Percentiles rank a stretch among this genome's conserved stretches.
Evolutionary conservation across 2,888 invertebrate genomes (phyloP).

Genomic region (Atethmia centrago): DNA sequence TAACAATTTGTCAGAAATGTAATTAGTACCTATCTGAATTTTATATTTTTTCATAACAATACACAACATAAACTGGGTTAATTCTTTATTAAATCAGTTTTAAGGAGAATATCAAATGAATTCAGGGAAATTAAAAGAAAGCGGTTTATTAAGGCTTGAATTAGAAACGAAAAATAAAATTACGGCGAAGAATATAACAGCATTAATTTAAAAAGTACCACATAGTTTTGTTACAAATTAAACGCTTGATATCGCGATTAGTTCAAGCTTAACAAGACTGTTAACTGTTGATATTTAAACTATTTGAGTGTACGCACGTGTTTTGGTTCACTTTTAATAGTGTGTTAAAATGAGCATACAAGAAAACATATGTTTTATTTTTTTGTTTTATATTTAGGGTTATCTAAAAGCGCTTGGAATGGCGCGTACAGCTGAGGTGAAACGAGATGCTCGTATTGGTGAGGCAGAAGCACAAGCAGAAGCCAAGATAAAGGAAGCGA

Average conservation of each 20-base stretch:
- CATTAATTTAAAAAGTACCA: neutral
- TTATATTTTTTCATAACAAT: neutral
- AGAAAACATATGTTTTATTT: constrained; percentile 1
- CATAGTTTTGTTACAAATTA: constrained; percentile 21
- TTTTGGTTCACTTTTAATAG: constrained; percentile 1
- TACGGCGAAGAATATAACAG: neutral
- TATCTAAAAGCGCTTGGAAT: constrained; percentile 98
- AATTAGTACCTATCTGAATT: neutral
- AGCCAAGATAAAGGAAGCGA: constrained; percentile 97
- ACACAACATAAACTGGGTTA: neutral
- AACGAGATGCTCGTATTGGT: constrained; percentile 98
- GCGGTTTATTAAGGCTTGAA: neutral
- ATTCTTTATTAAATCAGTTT: neutral
- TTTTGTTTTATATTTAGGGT: constrained; percentile 90
- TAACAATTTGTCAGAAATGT: neutral
- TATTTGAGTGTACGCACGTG: constrained; percentile 32
- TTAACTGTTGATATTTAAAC: constrained; percentile 4
- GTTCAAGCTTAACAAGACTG: constrained; percentile 28
- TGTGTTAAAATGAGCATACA: constrained; percentile 3
- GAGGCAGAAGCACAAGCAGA: constrained; percentile 99
- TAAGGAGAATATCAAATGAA: neutral
- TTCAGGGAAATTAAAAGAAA: neutral
- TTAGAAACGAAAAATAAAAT: neutral
- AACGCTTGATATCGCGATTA: constrained; percentile 38
- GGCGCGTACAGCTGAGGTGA: constrained; percentile 98